Percentiles rank a stretch among this genome's conserved stretches.
Conservation (phyloP, 1,140 invertebrate species). For the Meloidogyne exigua region DNA sequence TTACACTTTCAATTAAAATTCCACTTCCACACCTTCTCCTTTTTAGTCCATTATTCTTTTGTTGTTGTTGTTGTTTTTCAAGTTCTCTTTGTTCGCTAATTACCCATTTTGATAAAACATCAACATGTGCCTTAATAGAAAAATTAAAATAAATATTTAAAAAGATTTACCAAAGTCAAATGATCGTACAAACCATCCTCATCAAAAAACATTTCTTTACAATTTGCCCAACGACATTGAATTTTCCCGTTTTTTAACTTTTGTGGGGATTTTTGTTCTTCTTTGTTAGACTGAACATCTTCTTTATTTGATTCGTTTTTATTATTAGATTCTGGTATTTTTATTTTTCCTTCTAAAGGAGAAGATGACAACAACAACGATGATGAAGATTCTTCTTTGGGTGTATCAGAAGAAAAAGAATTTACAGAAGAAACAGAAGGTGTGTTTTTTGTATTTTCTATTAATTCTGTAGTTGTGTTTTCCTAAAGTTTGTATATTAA, state of each 20-base stretch:
- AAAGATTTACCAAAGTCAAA: not conserved
- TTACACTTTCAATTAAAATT: not conserved
- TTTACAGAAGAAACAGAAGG: too few species aligned
- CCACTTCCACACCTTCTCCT: not conserved
- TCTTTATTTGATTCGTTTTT: too few species aligned
- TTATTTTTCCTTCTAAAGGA: too few species aligned
- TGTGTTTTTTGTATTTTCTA: too few species aligned
- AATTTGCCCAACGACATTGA: slow-evolving; percentile 16
- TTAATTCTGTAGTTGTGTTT: too few species aligned
- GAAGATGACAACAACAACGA: too few species aligned
- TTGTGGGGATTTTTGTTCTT: not conserved
- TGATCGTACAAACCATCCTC: slow-evolving; percentile 19
- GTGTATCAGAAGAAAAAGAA: too few species aligned
- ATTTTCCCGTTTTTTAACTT: not conserved
- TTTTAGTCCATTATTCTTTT: not conserved
- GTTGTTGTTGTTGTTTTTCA: not conserved
- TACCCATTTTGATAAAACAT: slow-evolving; percentile 6
- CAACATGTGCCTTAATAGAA: slow-evolving; percentile 25
- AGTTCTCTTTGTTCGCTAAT: not conserved
- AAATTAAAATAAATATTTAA: not conserved
- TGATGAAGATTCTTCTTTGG: too few species aligned
- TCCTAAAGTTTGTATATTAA: too few species aligned
- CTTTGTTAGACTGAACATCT: too few species aligned
- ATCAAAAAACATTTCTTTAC: not conserved
- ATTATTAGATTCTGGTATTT: too few species aligned